Percentiles rank a stretch among this genome's conserved stretches.
Evolutionary conservation across 2,113 vertebrate genomes (phyloP).

Genomic region (Indicator maculatus): DNA sequence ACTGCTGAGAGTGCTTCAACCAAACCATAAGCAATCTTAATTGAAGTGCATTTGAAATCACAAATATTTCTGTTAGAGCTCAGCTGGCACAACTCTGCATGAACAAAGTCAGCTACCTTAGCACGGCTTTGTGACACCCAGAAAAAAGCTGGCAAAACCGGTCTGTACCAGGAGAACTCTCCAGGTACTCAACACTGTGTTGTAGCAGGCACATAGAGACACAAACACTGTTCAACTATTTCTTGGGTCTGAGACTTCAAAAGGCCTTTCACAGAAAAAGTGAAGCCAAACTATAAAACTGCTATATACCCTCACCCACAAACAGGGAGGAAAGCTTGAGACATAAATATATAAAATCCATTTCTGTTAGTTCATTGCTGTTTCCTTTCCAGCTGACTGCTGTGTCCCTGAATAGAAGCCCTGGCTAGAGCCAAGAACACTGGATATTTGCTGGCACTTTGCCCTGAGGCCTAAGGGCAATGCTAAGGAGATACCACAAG

Average conservation of each 20-base stretch:
- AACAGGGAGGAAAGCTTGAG: constrained; percentile 8
- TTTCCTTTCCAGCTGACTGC: constrained; percentile 64
- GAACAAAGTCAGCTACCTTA: constrained; percentile 6
- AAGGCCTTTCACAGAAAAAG: background rate
- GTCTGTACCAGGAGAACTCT: constrained; percentile 21
- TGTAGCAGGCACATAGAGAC: background rate
- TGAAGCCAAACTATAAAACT: background rate
- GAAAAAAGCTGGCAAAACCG: constrained; percentile 37
- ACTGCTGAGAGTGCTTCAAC: background rate
- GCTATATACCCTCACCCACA: background rate
- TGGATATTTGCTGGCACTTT: constrained; percentile 52
- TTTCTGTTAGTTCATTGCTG: constrained; percentile 46
- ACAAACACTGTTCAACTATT: background rate
- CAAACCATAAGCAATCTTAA: background rate
- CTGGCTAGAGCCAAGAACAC: constrained; percentile 49
- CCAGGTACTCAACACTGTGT: background rate
- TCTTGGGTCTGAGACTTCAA: background rate
- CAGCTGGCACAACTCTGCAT: background rate
- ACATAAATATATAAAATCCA: constrained; percentile 49
- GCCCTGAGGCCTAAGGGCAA: constrained; percentile 61
- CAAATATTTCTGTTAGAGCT: background rate
- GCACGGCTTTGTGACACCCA: constrained; percentile 14
- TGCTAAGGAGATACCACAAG: constrained; percentile 69
- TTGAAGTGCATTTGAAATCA: background rate
- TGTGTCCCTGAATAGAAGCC: constrained; percentile 54